Conservation (phyloP, 92 coral and sea anemone genomes). For the Heteractis magnifica region DNA sequence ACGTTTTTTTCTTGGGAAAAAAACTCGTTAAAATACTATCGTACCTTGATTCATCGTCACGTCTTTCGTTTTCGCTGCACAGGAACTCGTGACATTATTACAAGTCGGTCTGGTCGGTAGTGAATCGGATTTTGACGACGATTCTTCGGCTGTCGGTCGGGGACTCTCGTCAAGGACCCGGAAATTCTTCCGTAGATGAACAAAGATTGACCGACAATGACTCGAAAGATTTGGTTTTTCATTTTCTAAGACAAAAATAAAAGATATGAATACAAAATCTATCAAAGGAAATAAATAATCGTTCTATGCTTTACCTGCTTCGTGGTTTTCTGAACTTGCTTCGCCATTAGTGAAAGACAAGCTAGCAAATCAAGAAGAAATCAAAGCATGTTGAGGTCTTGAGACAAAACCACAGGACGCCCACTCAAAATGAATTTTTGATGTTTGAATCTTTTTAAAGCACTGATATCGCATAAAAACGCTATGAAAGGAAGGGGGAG, state of each 20-base stretch:
- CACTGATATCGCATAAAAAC: too few species aligned
- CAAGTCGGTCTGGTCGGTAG: neutral
- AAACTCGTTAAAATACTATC: neutral
- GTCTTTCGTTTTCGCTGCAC: neutral
- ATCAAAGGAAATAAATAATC: neutral
- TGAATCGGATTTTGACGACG: slow-evolving; percentile 11
- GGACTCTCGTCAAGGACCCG: slow-evolving; percentile 6
- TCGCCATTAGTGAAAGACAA: slow-evolving; percentile 7
- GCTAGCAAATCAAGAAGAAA: neutral
- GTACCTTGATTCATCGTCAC: neutral
- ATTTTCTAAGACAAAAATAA: slow-evolving; percentile 2
- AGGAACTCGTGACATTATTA: slow-evolving; percentile 12
- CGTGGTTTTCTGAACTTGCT: neutral
- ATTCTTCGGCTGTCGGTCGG: slow-evolving; percentile 6
- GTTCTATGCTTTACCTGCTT: neutral
- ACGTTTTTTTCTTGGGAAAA: neutral
- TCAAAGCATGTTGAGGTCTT: neutral
- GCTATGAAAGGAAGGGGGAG: too few species aligned
- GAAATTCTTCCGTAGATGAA: slow-evolving; percentile 33
- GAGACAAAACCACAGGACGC: neutral
- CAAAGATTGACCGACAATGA: slow-evolving; percentile 27
- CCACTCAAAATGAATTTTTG: neutral
- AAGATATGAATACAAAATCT: neutral
- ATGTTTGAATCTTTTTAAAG: too few species aligned
- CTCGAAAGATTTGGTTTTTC: neutral